Evolutionary conservation across 2,113 vertebrate species (phyloP).

Genomic region (Pan troglodytes): NHGRI_mPanTro3-v2.1_pri NC_072404.2:41058501-41059000

Average conservation of each 20-base stretch:
- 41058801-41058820: neutral
- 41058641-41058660: neutral
- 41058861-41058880: neutral
- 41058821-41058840: neutral
- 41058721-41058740: neutral
- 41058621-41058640: neutral
- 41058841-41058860: neutral
- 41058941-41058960: neutral
- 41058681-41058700: neutral
- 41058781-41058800: neutral
- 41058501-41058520: neutral
- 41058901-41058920: neutral
- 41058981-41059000: neutral
- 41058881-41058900: neutral
- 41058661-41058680: neutral
- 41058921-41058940: neutral
- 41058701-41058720: neutral
- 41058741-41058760: neutral
- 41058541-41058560: neutral
- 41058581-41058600: neutral
- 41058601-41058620: neutral
- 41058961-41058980: neutral
- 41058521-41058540: neutral
- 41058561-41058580: neutral
- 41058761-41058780: neutral